These are phyloP conservation scores for Dyspetes luteomarginatus DNA, from an alignment of 2,888 invertebrate species.

Conservation along the genomic window DNA sequence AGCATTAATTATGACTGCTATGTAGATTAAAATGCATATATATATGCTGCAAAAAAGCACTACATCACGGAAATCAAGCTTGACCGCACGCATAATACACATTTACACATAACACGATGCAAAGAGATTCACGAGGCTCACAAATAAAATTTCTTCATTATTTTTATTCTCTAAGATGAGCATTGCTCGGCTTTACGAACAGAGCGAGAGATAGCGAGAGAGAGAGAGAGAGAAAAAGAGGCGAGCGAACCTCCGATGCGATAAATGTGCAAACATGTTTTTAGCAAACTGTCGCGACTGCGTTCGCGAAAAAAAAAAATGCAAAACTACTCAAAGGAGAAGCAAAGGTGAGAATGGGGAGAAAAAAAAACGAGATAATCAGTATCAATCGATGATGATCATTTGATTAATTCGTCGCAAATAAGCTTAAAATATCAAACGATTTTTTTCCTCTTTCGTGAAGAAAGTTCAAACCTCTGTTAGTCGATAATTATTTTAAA, in stretches of 20 bases:
- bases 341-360: slow-evolving; percentile 24
- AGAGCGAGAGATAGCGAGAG: background rate
- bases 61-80: slow-evolving; percentile 59
- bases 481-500: slow-evolving; percentile 46
- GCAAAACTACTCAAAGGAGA: slow-evolving; percentile 7
- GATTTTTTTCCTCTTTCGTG: background rate
- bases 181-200: slow-evolving; percentile 31
- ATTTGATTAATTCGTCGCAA: background rate
- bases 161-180: slow-evolving; percentile 24
- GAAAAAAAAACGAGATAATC: background rate
- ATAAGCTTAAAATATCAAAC: background rate
- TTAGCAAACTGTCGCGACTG: slow-evolving; percentile 4
- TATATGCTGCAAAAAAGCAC: slow-evolving; percentile 40
- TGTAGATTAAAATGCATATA: background rate
- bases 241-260: slow-evolving; percentile 1
- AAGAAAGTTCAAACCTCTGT: background rate
- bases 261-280: slow-evolving; percentile 42
- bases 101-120: slow-evolving; percentile 47
- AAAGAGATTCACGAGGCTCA: slow-evolving; percentile 60
- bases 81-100: slow-evolving; percentile 41
- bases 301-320: slow-evolving; percentile 16
- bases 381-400: slow-evolving; percentile 5
- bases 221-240: background rate
- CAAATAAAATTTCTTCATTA: slow-evolving; percentile 58
- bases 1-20: slow-evolving; percentile 13